These are phyloP conservation scores for Diplosoma virens DNA, from an alignment of 23 tunicate genomes.

Conservation along the genomic window DNA sequence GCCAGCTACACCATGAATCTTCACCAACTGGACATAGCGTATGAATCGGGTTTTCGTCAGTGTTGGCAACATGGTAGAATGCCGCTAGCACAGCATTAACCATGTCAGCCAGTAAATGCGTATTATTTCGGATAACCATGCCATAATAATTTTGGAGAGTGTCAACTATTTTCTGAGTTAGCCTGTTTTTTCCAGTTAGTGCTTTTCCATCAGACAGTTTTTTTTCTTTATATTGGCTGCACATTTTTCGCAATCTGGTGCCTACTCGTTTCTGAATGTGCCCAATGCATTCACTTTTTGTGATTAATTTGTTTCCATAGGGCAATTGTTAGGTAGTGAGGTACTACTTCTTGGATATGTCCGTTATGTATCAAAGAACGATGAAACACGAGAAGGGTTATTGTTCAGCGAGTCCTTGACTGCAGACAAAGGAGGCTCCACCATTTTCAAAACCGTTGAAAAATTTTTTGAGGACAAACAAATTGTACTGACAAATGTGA, in stretches of 20 bases:
- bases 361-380: too few relatives aligned
- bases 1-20: conserved; percentile 10
- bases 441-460: too few relatives aligned
- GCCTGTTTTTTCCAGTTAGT: neutral
- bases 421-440: too few relatives aligned
- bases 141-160: conserved; percentile 7
- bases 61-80: conserved; percentile 7
- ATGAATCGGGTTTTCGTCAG: conserved; percentile 15
- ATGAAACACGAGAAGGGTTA: too few relatives aligned
- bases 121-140: neutral
- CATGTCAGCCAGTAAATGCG: neutral
- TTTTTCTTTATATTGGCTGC: neutral
- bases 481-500: too few relatives aligned
- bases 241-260: neutral
- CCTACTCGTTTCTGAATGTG: conserved; percentile 1
- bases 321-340: too few relatives aligned
- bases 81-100: neutral
- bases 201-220: neutral
- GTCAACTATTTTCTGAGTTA: neutral
- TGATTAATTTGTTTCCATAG: neutral
- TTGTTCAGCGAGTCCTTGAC: too few relatives aligned
- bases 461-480: too few relatives aligned
- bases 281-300: neutral
- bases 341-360: too few relatives aligned
- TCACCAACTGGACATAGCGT: neutral